Evolutionary conservation across 2,113 vertebrate species (phyloP), one percentile per base, ranked within the genome.

Genomic region (Trogon surrucura): DNA sequence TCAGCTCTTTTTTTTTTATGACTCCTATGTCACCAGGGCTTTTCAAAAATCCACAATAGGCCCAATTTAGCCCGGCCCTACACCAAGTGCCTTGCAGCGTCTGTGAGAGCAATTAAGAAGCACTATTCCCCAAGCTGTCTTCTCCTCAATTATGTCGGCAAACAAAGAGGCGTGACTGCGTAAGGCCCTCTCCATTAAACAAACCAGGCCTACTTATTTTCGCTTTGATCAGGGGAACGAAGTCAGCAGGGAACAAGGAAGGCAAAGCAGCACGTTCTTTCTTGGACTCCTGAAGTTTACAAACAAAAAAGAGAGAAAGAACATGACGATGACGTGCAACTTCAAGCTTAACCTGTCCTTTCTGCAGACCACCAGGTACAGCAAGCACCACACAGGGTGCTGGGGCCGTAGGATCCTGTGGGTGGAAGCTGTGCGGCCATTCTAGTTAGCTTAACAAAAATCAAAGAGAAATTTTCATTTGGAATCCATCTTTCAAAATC

Each of bases 31-130:
- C 85, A 81, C 54, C n/a, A 70, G 72, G 64, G 75, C 64, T 93
- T 93, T 93, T 77, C 27, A 85, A 89, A 94, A 89, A 87, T 92
- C 86, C 95, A 77, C 92, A 87, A 65, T 9, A 85, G 69, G 66
- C 50, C 80, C 26, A 75, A 79, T 89, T 93, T 91, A 94, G 70
- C 84, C 60, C 17, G 66, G 21, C 66, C 78, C 57, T 93, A 64
- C 41, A 50, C 57, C 0, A 1, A 91, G 70, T 72, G 85, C 85
- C 86, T 82, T 56, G 66, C 83, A 89, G 93, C 3, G 0, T 80
- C 91, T 80, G 61, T 71, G 79, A 96, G 69, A 96, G 96, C 91
- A 96, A 96, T 96, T 96, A 96, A 96, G 95, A 45, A 92, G 30
- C 41, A 21, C 78, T 89, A 92, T 91, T 97, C 95, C 96, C 96